These are phyloP conservation scores for Theristicus caerulescens DNA, from an alignment of 2,113 vertebrate genomes.

Conservation along the genomic window DNA sequence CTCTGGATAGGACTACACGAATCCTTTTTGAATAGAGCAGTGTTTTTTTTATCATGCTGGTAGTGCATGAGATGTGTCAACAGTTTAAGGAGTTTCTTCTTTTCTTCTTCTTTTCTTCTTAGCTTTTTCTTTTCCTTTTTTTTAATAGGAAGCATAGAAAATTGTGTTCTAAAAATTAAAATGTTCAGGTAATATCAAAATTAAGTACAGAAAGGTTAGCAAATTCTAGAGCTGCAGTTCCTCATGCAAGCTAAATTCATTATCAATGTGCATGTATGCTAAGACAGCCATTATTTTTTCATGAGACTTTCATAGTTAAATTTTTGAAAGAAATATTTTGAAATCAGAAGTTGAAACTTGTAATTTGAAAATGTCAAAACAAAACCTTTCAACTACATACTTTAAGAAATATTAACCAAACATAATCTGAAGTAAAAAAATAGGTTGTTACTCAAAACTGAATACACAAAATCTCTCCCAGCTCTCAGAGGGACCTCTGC, in stretches of 20 bases:
- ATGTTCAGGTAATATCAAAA: not conserved
- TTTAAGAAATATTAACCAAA: not conserved
- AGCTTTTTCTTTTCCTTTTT: not conserved
- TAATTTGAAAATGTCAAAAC: not conserved
- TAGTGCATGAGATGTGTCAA: not conserved
- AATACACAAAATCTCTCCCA: not conserved
- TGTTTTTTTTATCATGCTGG: fast-evolving
- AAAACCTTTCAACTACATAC: not conserved
- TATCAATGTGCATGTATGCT: not conserved
- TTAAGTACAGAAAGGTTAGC: not conserved
- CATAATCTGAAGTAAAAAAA: not conserved
- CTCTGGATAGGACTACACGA: not conserved
- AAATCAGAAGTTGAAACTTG: not conserved
- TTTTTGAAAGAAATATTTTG: not conserved
- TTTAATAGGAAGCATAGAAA: not conserved
- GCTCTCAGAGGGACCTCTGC: not conserved
- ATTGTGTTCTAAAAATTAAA: not conserved
- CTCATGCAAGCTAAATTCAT: not conserved
- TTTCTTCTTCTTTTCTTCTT: not conserved
- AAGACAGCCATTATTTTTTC: not conserved
- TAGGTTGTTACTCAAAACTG: not conserved
- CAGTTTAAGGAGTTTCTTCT: not conserved
- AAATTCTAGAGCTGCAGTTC: not conserved
- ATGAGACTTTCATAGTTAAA: not conserved
- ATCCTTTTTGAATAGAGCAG: not conserved